phyloP scores from a whole-genome alignment of 2,113 vertebrate species.

The Chloropsis cyanopogon region DNA sequence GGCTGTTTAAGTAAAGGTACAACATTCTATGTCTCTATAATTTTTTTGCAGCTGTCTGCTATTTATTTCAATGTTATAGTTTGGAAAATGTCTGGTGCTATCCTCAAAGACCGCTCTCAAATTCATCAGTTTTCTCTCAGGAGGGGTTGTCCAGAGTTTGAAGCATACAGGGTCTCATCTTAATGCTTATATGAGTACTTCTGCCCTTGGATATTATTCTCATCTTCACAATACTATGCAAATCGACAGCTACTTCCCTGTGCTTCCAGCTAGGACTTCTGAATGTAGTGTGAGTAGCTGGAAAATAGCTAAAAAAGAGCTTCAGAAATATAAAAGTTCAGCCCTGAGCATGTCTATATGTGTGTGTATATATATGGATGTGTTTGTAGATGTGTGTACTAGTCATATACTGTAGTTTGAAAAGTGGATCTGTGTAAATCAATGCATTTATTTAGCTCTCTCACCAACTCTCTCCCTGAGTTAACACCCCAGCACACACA shows the following conservation, averaged over 20 bases:
- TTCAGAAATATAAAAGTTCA: not conserved
- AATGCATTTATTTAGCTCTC: slow-evolving; percentile 66
- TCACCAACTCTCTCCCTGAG: slow-evolving; percentile 66
- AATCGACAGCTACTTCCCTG: not conserved
- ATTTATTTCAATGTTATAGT: slow-evolving; percentile 25
- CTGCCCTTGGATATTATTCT: slow-evolving; percentile 23
- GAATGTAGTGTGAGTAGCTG: not conserved
- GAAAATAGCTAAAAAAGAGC: not conserved
- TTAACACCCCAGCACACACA: slow-evolving; percentile 84
- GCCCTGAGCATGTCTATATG: not conserved
- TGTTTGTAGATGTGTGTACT: not conserved
- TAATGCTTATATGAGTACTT: slow-evolving; percentile 1
- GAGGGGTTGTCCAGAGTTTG: slow-evolving; percentile 9
- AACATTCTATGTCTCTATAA: not conserved
- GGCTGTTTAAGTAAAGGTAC: not conserved
- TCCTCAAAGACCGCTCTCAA: not conserved
- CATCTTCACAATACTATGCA: slow-evolving; percentile 16
- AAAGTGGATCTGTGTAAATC: slow-evolving; percentile 65
- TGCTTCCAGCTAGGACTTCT: slow-evolving; percentile 29
- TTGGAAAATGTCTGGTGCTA: slow-evolving; percentile 10
- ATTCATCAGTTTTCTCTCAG: slow-evolving; percentile 31
- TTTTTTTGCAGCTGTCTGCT: not conserved
- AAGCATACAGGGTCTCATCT: not conserved
- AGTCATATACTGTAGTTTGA: not conserved
- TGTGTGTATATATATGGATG: not conserved